Base-by-base conservation (phyloP, 1,140 invertebrate species). In the Drosophila arawakana region DNA sequence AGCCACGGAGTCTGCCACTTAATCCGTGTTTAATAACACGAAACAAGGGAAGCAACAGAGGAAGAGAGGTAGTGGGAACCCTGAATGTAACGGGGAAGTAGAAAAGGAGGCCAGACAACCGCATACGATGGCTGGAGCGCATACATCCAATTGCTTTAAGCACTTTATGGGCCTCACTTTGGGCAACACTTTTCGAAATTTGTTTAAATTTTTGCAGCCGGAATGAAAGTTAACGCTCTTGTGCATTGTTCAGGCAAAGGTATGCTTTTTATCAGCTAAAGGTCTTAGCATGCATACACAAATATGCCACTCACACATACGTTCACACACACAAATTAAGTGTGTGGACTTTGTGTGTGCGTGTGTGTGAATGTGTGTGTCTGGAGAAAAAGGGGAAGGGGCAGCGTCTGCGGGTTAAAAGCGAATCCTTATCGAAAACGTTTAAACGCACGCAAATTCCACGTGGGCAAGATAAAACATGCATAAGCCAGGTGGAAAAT, bases 371-470 rank as follows among this genome's bases (percentile, higher is more conserved):
- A 18, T 41, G 62, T 15, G 34, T 35, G 65, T 8, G 34, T 15
- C 7, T 18, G 35, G 49, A 13, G 49, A 6, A 7, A 7, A 25
- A 30, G 15, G 2, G 21, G 39, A 10, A 21, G 60, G 65, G 61
- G 72, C 13, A 65, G 43, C 63, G 78, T 85, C 81, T 84, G 84
- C 76, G 80, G 83, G 83, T 82, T 88, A 86, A 86, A 86, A 88
- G 83, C 70, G 83, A 86, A 86, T 83, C 83, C 83, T 86, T 86
- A 86, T 86, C 83, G 83, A 86, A 86, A 86, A 83, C 83, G 83
- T 86, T 86, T 86, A 86, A 86, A 86, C 83, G 83, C 84, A 88
- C 83, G 83, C 80, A 88, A 88, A 88, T 89, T 88, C 83, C 83
- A 88, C 83, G 77, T 88, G 84, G 83, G 80, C 74, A 89, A 88